These are phyloP conservation scores for Ailuropoda melanoleuca DNA, from an alignment of 2,113 vertebrate species.

Conservation along the genomic window DNA sequence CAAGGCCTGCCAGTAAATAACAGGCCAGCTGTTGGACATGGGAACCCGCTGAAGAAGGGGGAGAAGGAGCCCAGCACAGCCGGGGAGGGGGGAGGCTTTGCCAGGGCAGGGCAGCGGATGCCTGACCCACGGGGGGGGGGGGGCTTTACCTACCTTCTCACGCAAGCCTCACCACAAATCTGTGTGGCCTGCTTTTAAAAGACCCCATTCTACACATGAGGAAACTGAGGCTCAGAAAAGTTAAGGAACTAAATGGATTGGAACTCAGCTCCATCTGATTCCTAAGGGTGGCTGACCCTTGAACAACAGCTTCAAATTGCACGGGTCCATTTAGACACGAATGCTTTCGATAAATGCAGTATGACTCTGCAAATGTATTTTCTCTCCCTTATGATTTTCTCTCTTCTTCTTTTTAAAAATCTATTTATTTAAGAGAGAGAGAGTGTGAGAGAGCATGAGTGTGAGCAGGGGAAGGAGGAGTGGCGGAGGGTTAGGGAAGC, in stretches of 20 bases:
- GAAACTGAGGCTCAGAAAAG: not conserved
- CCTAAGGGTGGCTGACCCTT: not conserved
- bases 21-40: not conserved
- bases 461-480: not conserved
- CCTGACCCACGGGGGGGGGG: not conserved
- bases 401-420: too few species aligned
- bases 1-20: not conserved
- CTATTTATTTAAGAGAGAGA: too few species aligned
- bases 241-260: not conserved
- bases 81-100: not conserved
- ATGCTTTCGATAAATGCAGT: not conserved
- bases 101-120: not conserved
- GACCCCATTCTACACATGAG: not conserved
- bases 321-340: not conserved
- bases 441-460: not conserved
- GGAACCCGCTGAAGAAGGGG: not conserved
- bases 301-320: rapidly evolving
- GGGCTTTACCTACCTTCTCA: rapidly evolving
- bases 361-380: not conserved
- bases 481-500: not conserved
- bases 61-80: not conserved
- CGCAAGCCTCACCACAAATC: not conserved
- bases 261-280: not conserved
- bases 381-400: not conserved
- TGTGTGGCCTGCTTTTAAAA: not conserved